phyloP scores from a whole-genome alignment of 2,113 vertebrate species.

The Siniperca chuatsi region DNA sequence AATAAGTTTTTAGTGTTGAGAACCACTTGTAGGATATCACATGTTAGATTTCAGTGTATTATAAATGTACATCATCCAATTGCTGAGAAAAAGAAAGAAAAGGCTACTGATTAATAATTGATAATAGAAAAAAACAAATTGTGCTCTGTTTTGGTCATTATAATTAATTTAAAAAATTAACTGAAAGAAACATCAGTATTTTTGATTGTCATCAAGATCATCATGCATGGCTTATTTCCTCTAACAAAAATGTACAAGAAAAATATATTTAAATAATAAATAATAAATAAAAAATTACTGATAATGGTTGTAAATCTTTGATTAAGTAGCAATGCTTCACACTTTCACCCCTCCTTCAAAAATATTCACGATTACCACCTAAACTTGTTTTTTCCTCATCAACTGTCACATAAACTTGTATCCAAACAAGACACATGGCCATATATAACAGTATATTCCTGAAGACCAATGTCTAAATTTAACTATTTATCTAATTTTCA shows the following conservation, averaged over 20 bases:
- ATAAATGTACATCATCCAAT: neutral
- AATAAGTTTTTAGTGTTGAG: neutral
- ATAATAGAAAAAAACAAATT: neutral
- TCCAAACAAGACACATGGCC: neutral
- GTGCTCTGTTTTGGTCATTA: neutral
- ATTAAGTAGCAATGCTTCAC: neutral
- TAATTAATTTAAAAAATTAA: neutral
- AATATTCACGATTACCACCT: neutral
- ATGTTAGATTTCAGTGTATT: neutral
- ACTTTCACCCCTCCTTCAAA: neutral
- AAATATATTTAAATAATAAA: too few species aligned
- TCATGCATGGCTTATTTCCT: neutral
- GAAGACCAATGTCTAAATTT: neutral
- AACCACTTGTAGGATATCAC: neutral
- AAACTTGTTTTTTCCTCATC: neutral
- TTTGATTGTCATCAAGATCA: neutral
- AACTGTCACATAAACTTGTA: neutral
- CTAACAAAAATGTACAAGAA: neutral
- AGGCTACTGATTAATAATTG: neutral
- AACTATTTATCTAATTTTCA: neutral
- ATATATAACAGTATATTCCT: neutral
- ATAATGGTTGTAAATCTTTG: neutral
- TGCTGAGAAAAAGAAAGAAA: neutral
- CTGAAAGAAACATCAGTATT: neutral
- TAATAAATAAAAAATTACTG: too few species aligned